Base-by-base conservation (phyloP, 2,888 invertebrate species). In the Apomyelois bistriatella region DNA sequence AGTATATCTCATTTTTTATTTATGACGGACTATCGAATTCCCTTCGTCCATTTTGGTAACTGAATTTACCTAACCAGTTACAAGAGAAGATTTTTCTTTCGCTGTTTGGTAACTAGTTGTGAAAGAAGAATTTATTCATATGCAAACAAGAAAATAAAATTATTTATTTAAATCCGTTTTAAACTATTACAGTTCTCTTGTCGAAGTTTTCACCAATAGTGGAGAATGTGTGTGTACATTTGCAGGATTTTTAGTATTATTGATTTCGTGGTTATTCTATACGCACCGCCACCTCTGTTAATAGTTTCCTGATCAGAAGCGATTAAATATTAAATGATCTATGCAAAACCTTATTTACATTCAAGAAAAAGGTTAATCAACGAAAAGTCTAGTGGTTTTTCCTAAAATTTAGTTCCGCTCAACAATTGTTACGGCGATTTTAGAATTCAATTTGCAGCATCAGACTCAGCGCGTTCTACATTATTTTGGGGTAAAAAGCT, bases 401-500 rank as follows among this genome's bases (percentile, higher is more conserved):
- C 30, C 37, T 42, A 12, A 48, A 50, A 55, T 37, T 53, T 46
- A 56, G 57, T 64, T 54, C 58, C 58, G 59, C 58, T 72, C 66
- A 70, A 57, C 68, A 74, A 72, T 68, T 70, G 64, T 70, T 61
- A 68, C 72, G 62, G 66, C 58, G 58, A 65, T 70, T 72, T 71
- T 68, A 3, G 5, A 71, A 74, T 76, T 65, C 67, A 66, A 70
- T 68, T 63, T 69, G 58, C 59, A 43, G 57, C 65, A 58, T 66
- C 62, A 61, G 57, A 67, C 61, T 65, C 58, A 60, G 66, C 59
- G 61, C 58, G 68, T 64, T 56, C 68, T 61, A 68, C 69, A 65
- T 67, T 75, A 74, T 79, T 72, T 81, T 73, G 65, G 71, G 73
- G 74, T 80, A 79, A 82, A 76, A 40, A 40, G 9, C 22, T 22